Base-by-base conservation (phyloP, 1,140 invertebrate genomes). In the Rhagoletis zephyria region DNA sequence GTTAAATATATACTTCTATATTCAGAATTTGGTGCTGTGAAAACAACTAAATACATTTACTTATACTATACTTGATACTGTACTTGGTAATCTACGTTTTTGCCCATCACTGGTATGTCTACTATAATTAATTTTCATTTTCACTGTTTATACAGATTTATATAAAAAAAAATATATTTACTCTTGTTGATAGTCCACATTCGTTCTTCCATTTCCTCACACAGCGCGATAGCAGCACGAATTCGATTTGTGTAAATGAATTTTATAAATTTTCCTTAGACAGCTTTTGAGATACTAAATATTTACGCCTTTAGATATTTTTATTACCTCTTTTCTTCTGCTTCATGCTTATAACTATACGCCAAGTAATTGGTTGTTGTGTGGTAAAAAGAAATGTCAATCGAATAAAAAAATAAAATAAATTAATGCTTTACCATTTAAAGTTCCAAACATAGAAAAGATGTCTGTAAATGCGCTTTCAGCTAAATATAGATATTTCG, bases 231-330 rank as follows among this genome's bases (percentile, higher is more conserved):
- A 81, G 19, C 74, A 81, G 74, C 74, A 81, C 56, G 7, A 51
- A 30, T 81, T 59, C 74, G 48, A 51, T 74, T 74, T 16, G 42
- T 16, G 12, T 74, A 45, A 74, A 74, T 74, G 67, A 74, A 48
- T 74, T 74, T 74, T 74, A 45, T 48, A 74, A 74, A 74, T 74
- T 74, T 74, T 16, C 45, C 4, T 74, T 74, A 16, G 51, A 56
- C 51, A 56, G 51, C 10, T 56, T 56, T 56, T 5, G 51, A 56
- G 51, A 56, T 56, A 56, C 51, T 10, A 56, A 56, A 10, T 56
- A 56, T 56, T 56, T 30, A 30, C 30, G 30, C 30, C 30, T 30
- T 56, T 56, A 56, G 51, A 5, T 56, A 56, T 56, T 56, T 56
- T 7, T 56, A 7, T 56, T 7, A 56, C 10, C 2, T 56, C 51